phyloP scores from a whole-genome alignment of 2,888 invertebrate genomes.

The Opisthograptis luteolata region DNA sequence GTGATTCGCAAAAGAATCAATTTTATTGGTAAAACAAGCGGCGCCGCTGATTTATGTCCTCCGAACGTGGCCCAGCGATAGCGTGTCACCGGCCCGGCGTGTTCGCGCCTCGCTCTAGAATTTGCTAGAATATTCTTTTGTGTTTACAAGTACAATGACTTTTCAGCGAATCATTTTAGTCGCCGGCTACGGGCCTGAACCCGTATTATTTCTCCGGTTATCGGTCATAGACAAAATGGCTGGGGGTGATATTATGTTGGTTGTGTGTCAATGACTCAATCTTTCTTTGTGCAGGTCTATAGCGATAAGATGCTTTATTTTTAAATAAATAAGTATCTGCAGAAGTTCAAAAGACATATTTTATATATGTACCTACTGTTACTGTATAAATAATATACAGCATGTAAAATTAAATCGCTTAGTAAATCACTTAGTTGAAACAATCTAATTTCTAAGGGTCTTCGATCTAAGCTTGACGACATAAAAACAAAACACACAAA shows the following conservation, averaged over 20 bases:
- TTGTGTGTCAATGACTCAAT: not conserved
- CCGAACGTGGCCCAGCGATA: conserved; percentile 73
- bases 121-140: conserved; percentile 75
- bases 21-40: conserved; percentile 81
- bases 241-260: conserved; percentile 5
- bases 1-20: conserved; percentile 74
- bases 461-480: too few relatives aligned
- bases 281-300: too few relatives aligned
- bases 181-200: conserved; percentile 11
- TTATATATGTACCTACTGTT: too few relatives aligned
- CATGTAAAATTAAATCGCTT: too few relatives aligned
- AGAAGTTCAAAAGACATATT: too few relatives aligned
- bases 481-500: not conserved
- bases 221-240: conserved; percentile 24
- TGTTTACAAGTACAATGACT: conserved; percentile 63
- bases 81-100: conserved; percentile 70
- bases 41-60: conserved; percentile 75
- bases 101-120: conserved; percentile 76
- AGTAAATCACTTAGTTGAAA: too few relatives aligned
- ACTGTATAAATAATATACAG: too few relatives aligned
- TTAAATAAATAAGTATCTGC: too few relatives aligned
- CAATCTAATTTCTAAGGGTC: too few relatives aligned
- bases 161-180: conserved; percentile 38
- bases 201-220: conserved; percentile 30
- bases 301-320: too few relatives aligned